These are phyloP conservation scores for Babylonia areolata DNA, from an alignment of 1,140 invertebrate genomes.

Conservation along the genomic window DNA sequence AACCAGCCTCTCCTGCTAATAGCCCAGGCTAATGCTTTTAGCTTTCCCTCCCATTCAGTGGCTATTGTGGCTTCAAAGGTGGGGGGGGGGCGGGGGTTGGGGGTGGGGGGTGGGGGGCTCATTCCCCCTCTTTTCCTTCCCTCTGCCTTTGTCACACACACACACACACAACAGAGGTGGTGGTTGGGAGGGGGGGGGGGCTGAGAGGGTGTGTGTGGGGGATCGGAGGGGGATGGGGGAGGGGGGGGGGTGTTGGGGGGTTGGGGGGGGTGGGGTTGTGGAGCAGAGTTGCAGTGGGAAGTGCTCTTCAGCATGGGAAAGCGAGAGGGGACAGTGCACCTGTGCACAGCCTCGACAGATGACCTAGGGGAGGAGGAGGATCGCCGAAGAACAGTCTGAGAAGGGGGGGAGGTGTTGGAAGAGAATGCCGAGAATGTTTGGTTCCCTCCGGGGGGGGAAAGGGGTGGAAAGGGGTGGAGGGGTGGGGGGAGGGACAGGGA, in stretches of 20 bases:
- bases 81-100: background rate
- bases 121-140: background rate
- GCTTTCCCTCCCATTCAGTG: constrained; percentile 21
- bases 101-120: background rate
- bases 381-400: background rate
- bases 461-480: too few species aligned
- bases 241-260: too few species aligned
- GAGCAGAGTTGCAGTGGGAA: constrained; percentile 7
- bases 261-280: too few species aligned
- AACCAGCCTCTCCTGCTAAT: constrained; percentile 31
- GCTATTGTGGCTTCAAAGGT: background rate
- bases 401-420: background rate
- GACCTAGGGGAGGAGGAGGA: background rate
- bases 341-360: background rate
- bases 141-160: background rate
- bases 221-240: too few species aligned
- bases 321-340: constrained; percentile 18
- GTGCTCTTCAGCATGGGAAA: constrained; percentile 38
- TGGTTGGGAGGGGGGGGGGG: background rate
- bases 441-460: too few species aligned
- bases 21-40: constrained; percentile 32
- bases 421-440: too few species aligned
- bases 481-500: too few species aligned
- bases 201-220: too few species aligned
- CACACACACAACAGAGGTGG: background rate